Conservation (phyloP, 1,140 invertebrate genomes). For the Nautilus pompilius region DNA sequence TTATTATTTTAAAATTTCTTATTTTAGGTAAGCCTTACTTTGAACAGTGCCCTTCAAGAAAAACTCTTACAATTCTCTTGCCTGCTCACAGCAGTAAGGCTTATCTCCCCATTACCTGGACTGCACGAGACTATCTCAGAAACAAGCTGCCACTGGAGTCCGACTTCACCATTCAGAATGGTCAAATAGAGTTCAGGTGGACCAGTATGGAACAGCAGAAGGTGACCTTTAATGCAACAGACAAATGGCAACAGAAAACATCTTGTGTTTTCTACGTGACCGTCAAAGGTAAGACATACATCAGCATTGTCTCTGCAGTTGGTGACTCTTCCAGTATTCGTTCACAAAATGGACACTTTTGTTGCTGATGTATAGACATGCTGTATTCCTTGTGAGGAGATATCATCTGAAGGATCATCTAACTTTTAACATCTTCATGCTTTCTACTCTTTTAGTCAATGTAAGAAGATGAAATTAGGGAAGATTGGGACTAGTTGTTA, state of each 20-base stretch:
- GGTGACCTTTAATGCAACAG: constrained; percentile 22
- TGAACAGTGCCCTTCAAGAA: constrained; percentile 25
- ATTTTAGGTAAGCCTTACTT: constrained; percentile 25
- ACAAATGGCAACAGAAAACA: constrained; percentile 19
- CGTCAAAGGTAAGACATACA: constrained; percentile 21
- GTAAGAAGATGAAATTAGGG: no score
- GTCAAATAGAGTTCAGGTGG: constrained; percentile 18
- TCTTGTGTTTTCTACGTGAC: constrained; percentile 26
- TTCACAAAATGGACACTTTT: no score
- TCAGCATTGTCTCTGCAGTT: no score
- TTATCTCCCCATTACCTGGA: constrained; percentile 18
- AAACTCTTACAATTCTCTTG: constrained; percentile 14
- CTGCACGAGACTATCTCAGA: constrained; percentile 21
- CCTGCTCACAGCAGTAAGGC: constrained; percentile 17
- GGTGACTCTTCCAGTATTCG: no score
- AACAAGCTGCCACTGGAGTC: constrained; percentile 18
- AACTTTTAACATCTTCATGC: no score
- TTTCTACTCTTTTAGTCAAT: no score
- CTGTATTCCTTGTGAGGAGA: no score
- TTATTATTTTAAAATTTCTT: neutral
- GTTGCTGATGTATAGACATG: no score
- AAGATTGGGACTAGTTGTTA: no score
- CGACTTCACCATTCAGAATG: constrained; percentile 18
- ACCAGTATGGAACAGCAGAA: constrained; percentile 18
- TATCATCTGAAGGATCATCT: no score